Evolutionary conservation across 2,113 vertebrate species (phyloP).

Genomic region (Acrocephalus arundinaceus): DNA sequence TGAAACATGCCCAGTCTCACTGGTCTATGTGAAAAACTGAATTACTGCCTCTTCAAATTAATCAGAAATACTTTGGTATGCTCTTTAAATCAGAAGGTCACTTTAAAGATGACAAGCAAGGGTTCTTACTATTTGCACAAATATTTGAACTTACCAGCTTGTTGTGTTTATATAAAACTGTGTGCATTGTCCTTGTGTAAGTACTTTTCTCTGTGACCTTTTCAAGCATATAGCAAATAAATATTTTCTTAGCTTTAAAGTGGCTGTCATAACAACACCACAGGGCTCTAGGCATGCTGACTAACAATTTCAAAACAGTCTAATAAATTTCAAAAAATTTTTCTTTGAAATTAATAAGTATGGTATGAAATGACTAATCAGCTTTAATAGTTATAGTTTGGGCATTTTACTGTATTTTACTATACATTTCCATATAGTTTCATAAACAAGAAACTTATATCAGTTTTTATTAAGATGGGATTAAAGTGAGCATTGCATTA

Average conservation of each 20-base stretch:
- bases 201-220: constrained; percentile 30
- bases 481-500: neutral
- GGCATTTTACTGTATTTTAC: neutral
- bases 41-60: neutral
- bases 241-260: constrained; percentile 25
- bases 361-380: neutral
- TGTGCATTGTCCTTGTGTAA: constrained; percentile 39
- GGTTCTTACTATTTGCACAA: constrained; percentile 1
- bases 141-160: constrained; percentile 29
- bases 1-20: neutral
- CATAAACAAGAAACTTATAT: neutral
- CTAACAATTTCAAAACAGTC: neutral
- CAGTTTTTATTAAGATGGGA: neutral
- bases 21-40: neutral
- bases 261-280: constrained; percentile 21
- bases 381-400: neutral
- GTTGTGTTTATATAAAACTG: constrained; percentile 21
- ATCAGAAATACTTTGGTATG: neutral
- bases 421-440: neutral
- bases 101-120: constrained; percentile 25
- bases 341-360: neutral
- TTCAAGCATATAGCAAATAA: constrained; percentile 43
- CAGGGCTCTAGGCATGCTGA: neutral
- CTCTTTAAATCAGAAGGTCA: neutral
- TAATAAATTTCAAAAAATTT: neutral